Base-by-base conservation (phyloP, 2,888 invertebrate species). In the Drosophila testacea region DNA sequence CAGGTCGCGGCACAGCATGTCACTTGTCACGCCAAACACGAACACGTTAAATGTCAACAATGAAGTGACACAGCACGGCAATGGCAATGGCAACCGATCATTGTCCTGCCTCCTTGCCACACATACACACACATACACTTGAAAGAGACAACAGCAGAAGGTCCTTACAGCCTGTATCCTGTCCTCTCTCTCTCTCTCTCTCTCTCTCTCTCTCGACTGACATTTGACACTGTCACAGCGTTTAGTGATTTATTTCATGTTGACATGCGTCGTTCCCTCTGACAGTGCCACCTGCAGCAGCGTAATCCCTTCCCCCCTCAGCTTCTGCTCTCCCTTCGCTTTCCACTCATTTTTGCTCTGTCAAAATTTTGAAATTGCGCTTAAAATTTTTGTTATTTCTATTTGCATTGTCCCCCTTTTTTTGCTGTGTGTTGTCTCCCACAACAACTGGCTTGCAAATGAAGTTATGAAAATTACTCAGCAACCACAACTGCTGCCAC, bases 1-100 rank as follows among this genome's bases (percentile, higher is more conserved):
- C 77, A 67, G 77, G 70, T 64, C 81, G 69, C 75, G 62, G 62
- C 76, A 72, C 78, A 80, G 88, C 87, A 83, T 90, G 87, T 85
- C 90, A 90, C 88, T 83, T 90, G 88, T 89, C 89, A 90, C 83
- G 88, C 86, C 87, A 82, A 80, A 88, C 88, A 85, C 84, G 88
- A 85, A 85, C 86, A 87, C 82, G 86, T 87, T 78, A 82, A 84
- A 86, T 86, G 90, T 84, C 87, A 89, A 86, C 87, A 88, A 88
- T 80, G 83, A 80, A 87, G 88, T 87, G 84, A 86, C 87, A 78
- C 81, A 73, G 81, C 66, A 63, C 59, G 59, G 54, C 60, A 64
- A 60, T 42, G 69, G 51, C 51, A 71, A 59, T 44, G 60, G 32
- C 32, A 34, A 50, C 32, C 79, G 80, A 82, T 82, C 73, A 82